These are phyloP conservation scores for Limulus polyphemus DNA, from an alignment of 2,888 invertebrate species.

Conservation along the genomic window DNA sequence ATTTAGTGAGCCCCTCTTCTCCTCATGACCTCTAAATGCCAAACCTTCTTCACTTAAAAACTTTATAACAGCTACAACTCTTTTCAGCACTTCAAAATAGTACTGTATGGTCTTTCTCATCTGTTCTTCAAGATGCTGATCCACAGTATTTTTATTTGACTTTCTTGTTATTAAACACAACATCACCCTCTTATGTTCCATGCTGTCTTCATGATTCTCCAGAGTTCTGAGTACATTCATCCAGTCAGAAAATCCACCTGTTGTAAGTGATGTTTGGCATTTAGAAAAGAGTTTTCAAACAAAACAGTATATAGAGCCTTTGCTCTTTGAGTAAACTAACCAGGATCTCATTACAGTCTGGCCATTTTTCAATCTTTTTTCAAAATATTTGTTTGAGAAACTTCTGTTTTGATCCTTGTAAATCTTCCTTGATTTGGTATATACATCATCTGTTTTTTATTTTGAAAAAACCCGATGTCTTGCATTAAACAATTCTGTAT, in stretches of 20 bases:
- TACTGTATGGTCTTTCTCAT: too few relatives aligned
- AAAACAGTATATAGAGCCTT: background rate
- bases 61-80: slow-evolving; percentile 13
- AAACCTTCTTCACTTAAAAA: slow-evolving; percentile 27
- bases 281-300: background rate
- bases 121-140: background rate
- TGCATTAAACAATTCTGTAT: too few relatives aligned
- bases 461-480: too few relatives aligned
- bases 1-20: slow-evolving; percentile 26
- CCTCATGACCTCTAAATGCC: slow-evolving; percentile 28
- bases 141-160: background rate
- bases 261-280: background rate
- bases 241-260: slow-evolving; percentile 4
- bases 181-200: background rate
- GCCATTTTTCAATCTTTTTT: too few relatives aligned
- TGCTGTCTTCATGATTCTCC: background rate
- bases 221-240: background rate
- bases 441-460: too few relatives aligned
- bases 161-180: background rate
- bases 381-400: too few relatives aligned
- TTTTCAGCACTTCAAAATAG: background rate
- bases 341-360: too few relatives aligned
- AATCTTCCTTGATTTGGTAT: too few relatives aligned
- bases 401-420: too few relatives aligned
- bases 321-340: background rate